Evolutionary conservation across 2,888 invertebrate genomes (phyloP), one percentile per base, ranked within the genome.

Genomic region (Carcina quercana): DNA sequence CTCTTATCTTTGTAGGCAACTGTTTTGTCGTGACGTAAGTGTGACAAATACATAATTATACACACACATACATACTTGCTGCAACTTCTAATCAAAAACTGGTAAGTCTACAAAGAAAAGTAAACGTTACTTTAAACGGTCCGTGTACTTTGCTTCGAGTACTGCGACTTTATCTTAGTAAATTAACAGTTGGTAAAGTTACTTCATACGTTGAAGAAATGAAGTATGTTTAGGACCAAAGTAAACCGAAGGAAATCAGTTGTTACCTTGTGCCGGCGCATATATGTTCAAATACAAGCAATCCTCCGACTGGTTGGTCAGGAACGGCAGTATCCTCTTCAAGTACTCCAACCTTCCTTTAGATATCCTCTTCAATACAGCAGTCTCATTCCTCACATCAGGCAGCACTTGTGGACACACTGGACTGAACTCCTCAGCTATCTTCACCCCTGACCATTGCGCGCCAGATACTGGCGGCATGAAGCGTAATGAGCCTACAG

Each of bases 261-360:
- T 65, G 86, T 88, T 86, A 97, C 97, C 96, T 92, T 94, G 93
- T 53, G 93, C 93, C 32, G 98, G 98, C 14, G 96, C 95, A 85
- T 97, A 98, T 62, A 98, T 92, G 79, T 98, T 98, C 66, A 98
- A 88, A 73, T 96, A 97, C 42, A 98, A 89, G 66, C 98, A 98
- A 85, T 98, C 97, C 86, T 98, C 98, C 48, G 93, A 95, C 83
- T 98, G 97, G 69, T 96, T 93, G 50, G 89, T 89, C 50, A 98
- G 86, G 69, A 93, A 91, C 24, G 96, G 95, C 53, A 95, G 78
- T 71, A 98, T 87, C 56, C 96, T 88, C 71, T 91, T 93, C 56
- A 98, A 86, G 67, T 96, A 94, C 64, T 96, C 95, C 59, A 94
- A 83, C 42, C 97, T 86, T 13, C 96, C 97, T 54, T 89, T 90